Percentiles rank a stretch among this genome's conserved stretches.
phyloP scores from a whole-genome alignment of 2,888 invertebrate genomes.

The Slavum lentiscoides region DNA sequence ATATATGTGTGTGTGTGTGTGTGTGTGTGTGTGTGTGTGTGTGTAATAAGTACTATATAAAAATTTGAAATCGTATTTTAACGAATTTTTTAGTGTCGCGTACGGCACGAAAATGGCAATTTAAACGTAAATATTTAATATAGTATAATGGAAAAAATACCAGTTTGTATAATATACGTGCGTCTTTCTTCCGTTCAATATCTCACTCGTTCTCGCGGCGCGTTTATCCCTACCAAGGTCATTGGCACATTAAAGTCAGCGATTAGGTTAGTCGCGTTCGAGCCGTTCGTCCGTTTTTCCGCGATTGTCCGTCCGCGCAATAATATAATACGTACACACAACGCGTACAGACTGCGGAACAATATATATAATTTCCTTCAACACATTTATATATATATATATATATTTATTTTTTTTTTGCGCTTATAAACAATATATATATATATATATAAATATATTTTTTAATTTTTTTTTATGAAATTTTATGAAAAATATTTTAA shows the following conservation, averaged over 20 bases:
- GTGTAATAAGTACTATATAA: too few relatives aligned
- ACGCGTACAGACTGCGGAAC: too few relatives aligned
- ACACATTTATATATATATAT: too few relatives aligned
- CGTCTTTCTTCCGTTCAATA: slow-evolving; percentile 18
- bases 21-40: too few relatives aligned
- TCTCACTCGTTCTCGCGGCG: slow-evolving; percentile 2
- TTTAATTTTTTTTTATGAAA: too few relatives aligned
- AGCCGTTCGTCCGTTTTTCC: slow-evolving; percentile 14
- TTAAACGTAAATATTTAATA: neutral
- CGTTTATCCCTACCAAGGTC: slow-evolving; percentile 15
- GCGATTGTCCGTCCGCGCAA: slow-evolving; percentile 10
- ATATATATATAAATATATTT: too few relatives aligned
- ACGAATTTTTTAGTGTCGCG: neutral
- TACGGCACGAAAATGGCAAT: neutral
- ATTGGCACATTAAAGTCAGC: slow-evolving; percentile 16
- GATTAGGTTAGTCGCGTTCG: slow-evolving; percentile 26
- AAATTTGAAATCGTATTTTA: neutral
- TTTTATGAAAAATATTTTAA: too few relatives aligned
- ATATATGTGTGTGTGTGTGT: too few relatives aligned
- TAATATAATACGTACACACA: neutral
- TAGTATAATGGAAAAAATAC: slow-evolving; percentile 17
- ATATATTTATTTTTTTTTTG: too few relatives aligned
- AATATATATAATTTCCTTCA: too few relatives aligned
- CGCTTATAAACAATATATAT: too few relatives aligned
- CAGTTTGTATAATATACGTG: neutral